phyloP scores from a whole-genome alignment of 2,888 invertebrate genomes.

The Leucophora obtusa region DNA sequence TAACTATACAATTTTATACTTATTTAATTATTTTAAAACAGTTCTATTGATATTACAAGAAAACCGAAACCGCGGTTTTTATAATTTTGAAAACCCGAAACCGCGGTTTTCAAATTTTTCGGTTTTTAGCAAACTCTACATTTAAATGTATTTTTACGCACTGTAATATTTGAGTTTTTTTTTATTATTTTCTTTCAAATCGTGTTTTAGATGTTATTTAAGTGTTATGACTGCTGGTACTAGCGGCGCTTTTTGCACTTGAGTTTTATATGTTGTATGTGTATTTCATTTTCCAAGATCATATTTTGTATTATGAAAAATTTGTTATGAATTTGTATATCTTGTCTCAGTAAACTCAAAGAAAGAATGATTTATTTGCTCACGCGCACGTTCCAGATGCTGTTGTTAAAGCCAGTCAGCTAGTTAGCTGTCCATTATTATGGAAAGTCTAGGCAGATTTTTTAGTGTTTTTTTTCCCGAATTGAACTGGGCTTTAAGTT shows the following conservation, averaged over 20 bases:
- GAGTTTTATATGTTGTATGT: conserved; percentile 62
- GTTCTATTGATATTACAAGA: too few relatives aligned
- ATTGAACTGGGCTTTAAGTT: conserved; percentile 10
- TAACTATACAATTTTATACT: too few relatives aligned
- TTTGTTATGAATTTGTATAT: conserved; percentile 62
- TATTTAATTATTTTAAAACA: too few relatives aligned
- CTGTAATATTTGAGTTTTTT: conserved; percentile 35
- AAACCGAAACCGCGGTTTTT: too few relatives aligned
- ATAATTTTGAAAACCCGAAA: too few relatives aligned
- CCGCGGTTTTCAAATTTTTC: too few relatives aligned
- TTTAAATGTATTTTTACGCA: conserved; percentile 26
- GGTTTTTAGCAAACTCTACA: too few relatives aligned
- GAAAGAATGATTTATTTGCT: conserved; percentile 77
- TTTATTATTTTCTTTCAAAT: conserved; percentile 35
- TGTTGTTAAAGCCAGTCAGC: conserved; percentile 48
- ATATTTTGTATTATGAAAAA: conserved; percentile 64
- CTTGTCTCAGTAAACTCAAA: conserved; percentile 32
- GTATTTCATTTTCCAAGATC: conserved; percentile 49
- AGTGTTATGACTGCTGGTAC: conserved; percentile 66
- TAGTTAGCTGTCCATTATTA: conserved; percentile 66
- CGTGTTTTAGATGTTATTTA: conserved; percentile 57
- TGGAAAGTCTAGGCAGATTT: conserved; percentile 66
- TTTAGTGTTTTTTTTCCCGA: conserved; percentile 61
- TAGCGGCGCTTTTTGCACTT: conserved; percentile 76
- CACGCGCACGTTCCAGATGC: conserved; percentile 72